These are phyloP conservation scores for Drosophila ochracea DNA, from an alignment of 2,888 invertebrate genomes.

Conservation along the genomic window DNA sequence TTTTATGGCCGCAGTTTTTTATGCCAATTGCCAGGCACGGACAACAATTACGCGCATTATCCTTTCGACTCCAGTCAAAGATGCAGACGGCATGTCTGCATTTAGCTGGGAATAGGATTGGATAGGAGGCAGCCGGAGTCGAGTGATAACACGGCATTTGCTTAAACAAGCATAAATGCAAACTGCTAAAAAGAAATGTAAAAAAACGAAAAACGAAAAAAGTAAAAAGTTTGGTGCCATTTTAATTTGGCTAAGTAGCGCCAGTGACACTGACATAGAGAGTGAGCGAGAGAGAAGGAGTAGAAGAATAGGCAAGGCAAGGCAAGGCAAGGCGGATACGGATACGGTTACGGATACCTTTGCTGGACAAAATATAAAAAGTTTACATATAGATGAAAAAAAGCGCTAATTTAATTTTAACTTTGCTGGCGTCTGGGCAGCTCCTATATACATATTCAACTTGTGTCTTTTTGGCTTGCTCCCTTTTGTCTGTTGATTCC, in stretches of 20 bases:
- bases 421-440: slow-evolving; percentile 58
- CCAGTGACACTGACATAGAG: slow-evolving; percentile 62
- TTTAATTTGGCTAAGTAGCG: slow-evolving; percentile 79
- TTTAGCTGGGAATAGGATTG: not conserved
- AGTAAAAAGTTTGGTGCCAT: slow-evolving; percentile 48
- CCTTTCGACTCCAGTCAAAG: slow-evolving; percentile 58
- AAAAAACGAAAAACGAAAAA: not conserved
- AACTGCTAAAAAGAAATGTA: slow-evolving; percentile 50
- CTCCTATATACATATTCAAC: not conserved
- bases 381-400: slow-evolving; percentile 10
- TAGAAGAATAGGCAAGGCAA: not conserved
- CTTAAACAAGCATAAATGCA: slow-evolving; percentile 75
- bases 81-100: slow-evolving; percentile 6
- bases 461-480: slow-evolving; percentile 31
- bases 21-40: slow-evolving; percentile 56
- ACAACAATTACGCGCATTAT: slow-evolving; percentile 79
- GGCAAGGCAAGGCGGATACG: slow-evolving; percentile 14
- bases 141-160: slow-evolving; percentile 74
- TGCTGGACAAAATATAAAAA: slow-evolving; percentile 16
- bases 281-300: not conserved
- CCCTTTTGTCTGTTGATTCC: slow-evolving; percentile 65
- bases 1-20: slow-evolving; percentile 1
- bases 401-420: slow-evolving; percentile 77
- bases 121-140: slow-evolving; percentile 29
- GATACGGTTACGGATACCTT: slow-evolving; percentile 49